A percentile compares a stretch with the other conserved stretches of the same genome.
These are phyloP conservation scores for Xestoiulus laeticollis DNA, from an alignment of 2,888 invertebrate genomes.

Conservation along the genomic window DNA sequence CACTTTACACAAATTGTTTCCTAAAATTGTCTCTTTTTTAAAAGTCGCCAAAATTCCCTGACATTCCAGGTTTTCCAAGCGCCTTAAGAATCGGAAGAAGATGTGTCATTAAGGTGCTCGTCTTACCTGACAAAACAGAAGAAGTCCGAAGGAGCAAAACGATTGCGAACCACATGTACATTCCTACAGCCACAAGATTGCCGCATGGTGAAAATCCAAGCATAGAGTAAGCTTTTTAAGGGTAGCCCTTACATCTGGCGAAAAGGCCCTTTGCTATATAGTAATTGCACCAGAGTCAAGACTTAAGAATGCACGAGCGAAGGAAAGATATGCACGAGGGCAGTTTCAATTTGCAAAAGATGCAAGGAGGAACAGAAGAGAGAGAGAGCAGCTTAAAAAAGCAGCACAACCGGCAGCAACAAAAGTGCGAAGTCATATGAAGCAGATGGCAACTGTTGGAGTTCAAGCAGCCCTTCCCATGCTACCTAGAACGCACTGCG, in stretches of 20 bases:
- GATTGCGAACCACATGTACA: constrained; percentile 54
- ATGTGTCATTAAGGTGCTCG: too few species aligned
- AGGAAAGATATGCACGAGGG: too few species aligned
- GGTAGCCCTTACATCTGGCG: constrained; percentile 40
- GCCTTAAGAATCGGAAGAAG: too few species aligned
- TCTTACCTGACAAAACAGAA: constrained; percentile 47
- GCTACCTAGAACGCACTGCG: background rate
- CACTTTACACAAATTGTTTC: too few species aligned
- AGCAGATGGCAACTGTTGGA: constrained; percentile 43
- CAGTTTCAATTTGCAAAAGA: too few species aligned
- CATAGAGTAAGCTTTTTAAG: constrained; percentile 54
- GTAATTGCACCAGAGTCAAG: too few species aligned
- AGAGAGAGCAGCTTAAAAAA: background rate
- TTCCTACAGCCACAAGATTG: constrained; percentile 53
- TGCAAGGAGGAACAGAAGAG: background rate
- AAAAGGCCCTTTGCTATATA: background rate
- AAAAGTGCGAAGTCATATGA: constrained; percentile 38
- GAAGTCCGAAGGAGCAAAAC: constrained; percentile 49
- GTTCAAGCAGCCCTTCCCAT: background rate
- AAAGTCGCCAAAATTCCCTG: too few species aligned
- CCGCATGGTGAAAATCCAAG: constrained; percentile 56
- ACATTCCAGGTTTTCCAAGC: too few species aligned
- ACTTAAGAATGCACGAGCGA: too few species aligned
- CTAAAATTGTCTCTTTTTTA: too few species aligned
- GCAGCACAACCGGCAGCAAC: constrained; percentile 35